A percentile compares a stretch with the other conserved stretches of the same genome.
Evolutionary conservation across 2,797 vertebrate genomes (phyloP).

Genomic region (Rhinophrynus dorsalis): DNA sequence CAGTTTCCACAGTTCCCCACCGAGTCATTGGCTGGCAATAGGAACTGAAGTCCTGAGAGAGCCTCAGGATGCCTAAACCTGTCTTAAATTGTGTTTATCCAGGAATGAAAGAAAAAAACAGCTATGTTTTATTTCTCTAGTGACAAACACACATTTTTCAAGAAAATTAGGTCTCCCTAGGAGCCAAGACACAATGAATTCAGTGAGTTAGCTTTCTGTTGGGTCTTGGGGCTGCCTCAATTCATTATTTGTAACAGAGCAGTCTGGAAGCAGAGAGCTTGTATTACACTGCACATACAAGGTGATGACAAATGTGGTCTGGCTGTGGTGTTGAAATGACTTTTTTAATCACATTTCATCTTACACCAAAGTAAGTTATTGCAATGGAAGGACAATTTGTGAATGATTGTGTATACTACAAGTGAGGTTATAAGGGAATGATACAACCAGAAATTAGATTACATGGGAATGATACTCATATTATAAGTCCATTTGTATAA

Average conservation of each 20-base stretch:
- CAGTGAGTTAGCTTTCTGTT: constrained; percentile 29
- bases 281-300: constrained; percentile 17
- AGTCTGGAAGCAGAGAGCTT: constrained; percentile 21
- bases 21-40: no score
- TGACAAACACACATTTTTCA: constrained; percentile 45
- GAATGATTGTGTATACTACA: background rate
- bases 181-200: constrained; percentile 33
- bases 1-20: no score
- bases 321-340: constrained; percentile 18
- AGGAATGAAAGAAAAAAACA: no score
- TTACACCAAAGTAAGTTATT: constrained; percentile 13
- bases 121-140: constrained; percentile 45
- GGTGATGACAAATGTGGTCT: constrained; percentile 34
- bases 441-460: no score
- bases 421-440: background rate
- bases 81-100: no score
- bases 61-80: no score
- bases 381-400: background rate
- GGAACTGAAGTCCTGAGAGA: no score
- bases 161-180: constrained; percentile 40
- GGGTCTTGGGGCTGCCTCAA: constrained; percentile 28
- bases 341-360: constrained; percentile 32
- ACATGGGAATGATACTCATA: no score
- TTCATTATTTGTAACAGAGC: constrained; percentile 44
- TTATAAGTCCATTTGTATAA: no score